These are phyloP conservation scores for Steinernema hermaphroditum DNA, from an alignment of 2,888 invertebrate genomes.

Conservation along the genomic window DNA sequence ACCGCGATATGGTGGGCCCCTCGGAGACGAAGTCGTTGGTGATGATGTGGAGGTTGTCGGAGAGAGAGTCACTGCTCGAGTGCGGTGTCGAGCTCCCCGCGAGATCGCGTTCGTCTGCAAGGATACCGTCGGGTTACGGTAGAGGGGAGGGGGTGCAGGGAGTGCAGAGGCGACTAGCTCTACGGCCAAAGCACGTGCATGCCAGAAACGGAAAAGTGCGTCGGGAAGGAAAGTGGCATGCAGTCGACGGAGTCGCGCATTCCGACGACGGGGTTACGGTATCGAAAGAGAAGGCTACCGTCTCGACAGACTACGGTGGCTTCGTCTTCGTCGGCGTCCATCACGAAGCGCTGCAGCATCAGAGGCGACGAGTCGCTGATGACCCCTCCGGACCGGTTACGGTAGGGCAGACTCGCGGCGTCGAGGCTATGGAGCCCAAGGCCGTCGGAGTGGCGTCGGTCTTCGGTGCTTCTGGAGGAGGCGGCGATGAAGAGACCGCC, in stretches of 20 bases:
- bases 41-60: conserved; percentile 58
- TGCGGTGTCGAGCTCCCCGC: conserved; percentile 58
- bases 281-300: background rate
- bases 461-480: background rate
- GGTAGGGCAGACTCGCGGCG: conserved; percentile 8
- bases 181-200: background rate
- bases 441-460: conserved; percentile 8
- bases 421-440: background rate
- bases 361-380: conserved; percentile 36
- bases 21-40: conserved; percentile 65
- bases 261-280: conserved; percentile 27
- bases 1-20: conserved; percentile 59
- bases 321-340: conserved; percentile 34
- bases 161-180: background rate
- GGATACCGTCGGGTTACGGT: background rate
- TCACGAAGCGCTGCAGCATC: conserved; percentile 40
- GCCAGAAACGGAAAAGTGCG: conserved; percentile 31
- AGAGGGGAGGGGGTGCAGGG: background rate
- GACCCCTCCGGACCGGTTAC: background rate
- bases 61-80: conserved; percentile 55
- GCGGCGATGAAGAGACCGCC: background rate
- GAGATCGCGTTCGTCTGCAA: conserved; percentile 62
- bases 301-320: background rate
- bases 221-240: background rate
- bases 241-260: conserved; percentile 24